Conservation (phyloP, 37 sponge, comb jelly and placozoan species). For the Cliona cf. orientalis region DNA sequence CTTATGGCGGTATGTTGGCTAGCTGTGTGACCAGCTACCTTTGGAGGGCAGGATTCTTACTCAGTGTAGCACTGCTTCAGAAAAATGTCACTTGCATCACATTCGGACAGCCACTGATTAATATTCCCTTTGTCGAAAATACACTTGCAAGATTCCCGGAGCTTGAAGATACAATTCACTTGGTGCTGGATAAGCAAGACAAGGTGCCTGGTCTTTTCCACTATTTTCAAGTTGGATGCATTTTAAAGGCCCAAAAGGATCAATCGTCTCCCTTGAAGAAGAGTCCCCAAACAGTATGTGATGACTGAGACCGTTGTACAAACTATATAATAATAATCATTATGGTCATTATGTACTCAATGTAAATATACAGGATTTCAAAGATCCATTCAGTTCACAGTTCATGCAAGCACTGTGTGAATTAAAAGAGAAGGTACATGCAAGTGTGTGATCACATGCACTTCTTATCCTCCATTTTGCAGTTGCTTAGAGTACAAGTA, state of each 20-base stretch:
- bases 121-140: constrained; percentile 21
- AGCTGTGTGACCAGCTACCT: constrained; percentile 34
- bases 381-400: neutral
- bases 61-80: constrained; percentile 14
- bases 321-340: too few relatives aligned
- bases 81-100: constrained; percentile 49
- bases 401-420: too few relatives aligned
- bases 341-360: too few relatives aligned
- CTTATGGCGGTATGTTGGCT: constrained; percentile 64
- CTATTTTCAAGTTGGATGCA: neutral
- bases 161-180: constrained; percentile 28
- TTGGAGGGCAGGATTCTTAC: constrained; percentile 17
- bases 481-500: too few relatives aligned
- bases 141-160: constrained; percentile 1
- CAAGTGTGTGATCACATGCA: too few relatives aligned
- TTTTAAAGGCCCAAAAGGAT: neutral
- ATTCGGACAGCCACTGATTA: constrained; percentile 57
- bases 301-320: neutral
- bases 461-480: too few relatives aligned
- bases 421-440: too few relatives aligned
- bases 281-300: neutral
- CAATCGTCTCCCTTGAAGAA: too few relatives aligned
- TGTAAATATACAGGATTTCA: neutral
- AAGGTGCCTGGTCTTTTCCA: constrained; percentile 28
- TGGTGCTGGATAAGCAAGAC: constrained; percentile 39